Conservation (phyloP, 2,113 vertebrate species). For the Plecturocebus donacophilus region DNA sequence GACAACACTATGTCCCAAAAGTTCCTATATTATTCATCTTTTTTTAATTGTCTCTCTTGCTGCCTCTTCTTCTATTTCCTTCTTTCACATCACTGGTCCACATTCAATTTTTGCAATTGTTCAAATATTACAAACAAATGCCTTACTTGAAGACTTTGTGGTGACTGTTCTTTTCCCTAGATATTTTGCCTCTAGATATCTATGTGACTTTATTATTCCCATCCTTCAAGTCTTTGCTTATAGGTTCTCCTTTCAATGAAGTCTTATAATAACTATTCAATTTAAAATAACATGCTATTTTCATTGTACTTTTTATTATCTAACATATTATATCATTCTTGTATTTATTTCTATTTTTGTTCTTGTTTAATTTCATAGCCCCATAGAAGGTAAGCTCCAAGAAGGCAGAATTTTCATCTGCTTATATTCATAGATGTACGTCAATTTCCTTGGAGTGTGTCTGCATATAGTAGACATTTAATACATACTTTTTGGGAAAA, state of each 20-base stretch:
- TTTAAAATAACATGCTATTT: background rate
- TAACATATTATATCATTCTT: background rate
- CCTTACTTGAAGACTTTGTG: background rate
- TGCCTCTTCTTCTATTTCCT: background rate
- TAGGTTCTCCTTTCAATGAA: background rate
- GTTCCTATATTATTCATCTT: background rate
- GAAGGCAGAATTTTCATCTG: background rate
- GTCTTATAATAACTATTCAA: background rate
- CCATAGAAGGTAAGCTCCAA: background rate
- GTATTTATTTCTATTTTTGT: background rate
- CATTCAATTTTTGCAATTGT: background rate
- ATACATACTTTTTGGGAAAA: background rate
- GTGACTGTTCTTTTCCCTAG: background rate
- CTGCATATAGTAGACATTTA: background rate
- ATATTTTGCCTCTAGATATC: background rate
- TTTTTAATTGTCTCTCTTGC: background rate
- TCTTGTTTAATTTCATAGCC: background rate
- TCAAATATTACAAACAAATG: background rate
- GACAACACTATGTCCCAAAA: background rate
- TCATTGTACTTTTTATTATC: no score
- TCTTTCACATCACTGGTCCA: background rate
- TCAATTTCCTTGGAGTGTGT: background rate
- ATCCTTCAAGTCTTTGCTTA: background rate
- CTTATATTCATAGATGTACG: background rate
- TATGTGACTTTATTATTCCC: background rate